Evolutionary conservation across 2,113 vertebrate species (phyloP), one percentile per base, ranked within the genome.

Genomic region (Platichthys flesus): DNA sequence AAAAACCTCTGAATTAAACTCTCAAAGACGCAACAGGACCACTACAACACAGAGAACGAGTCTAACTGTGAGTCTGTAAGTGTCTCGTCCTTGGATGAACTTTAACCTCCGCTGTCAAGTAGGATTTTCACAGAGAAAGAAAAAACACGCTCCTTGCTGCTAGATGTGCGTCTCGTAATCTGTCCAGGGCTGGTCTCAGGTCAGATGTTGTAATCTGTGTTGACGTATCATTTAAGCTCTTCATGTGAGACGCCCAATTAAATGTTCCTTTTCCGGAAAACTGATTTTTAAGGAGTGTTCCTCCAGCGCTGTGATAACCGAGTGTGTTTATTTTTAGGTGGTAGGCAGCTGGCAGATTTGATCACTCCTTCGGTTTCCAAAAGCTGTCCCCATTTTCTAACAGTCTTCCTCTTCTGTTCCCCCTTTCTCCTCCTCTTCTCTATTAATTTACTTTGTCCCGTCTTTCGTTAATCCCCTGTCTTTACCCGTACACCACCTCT

Each of bases 301-400:
- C 61, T 58, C 60, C 24, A 6, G 70, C 24, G 8, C 51, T 74
- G 65, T 75, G 79, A 71, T 69, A 78, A 75, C 31, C 0, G 28
- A 31, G 67, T 79, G 76, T 70, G 79, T 85, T 84, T 77, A 67
- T 86, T 87, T 81, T 81, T 63, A 85, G 83, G 79, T 76, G 2
- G 16, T 62, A 49, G 71, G 45, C 79, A 80, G 76, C 80, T 18
- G 72, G 72, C 61, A 0, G 79, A 67, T 79, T 62, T 85, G 70
- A 62, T 90, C 79, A 15, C 55, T 83, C 87, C 82, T 76, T 63
- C 65, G 7, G 60, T 84, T 82, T 90, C 78, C 67, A 74, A 83
- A 55, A 57, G 85, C 86, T 92, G 61, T 85, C 88, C 84, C 82
- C 83, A 75, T 88, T 83, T 92, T 90, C 91, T 92, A 93, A 93